These are phyloP conservation scores for Sphenodon punctatus DNA, from an alignment of 2,797 vertebrate genomes.

Conservation along the genomic window DNA sequence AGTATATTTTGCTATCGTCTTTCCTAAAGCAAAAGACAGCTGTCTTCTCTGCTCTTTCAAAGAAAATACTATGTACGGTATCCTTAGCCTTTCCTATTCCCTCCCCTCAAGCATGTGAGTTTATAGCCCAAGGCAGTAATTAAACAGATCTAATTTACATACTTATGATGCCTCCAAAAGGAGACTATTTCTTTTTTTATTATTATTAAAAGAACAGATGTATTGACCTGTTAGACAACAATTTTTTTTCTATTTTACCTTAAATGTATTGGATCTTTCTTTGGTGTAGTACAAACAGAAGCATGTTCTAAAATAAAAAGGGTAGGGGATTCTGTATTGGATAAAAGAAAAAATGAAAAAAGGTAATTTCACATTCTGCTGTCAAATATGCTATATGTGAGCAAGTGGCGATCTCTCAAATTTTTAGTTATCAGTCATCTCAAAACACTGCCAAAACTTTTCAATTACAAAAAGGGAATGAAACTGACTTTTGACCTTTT, in stretches of 20 bases:
- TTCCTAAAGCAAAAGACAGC: not conserved
- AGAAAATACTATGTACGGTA: not conserved
- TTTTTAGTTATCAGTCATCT: not conserved
- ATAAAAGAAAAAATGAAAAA: not conserved
- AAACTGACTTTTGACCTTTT: not conserved
- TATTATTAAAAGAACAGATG: constrained; percentile 37
- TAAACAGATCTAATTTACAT: constrained; percentile 57
- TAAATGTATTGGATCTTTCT: not conserved
- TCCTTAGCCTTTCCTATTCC: constrained; percentile 26
- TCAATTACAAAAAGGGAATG: too few species aligned
- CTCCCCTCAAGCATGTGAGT: constrained; percentile 11
- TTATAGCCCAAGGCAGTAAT: constrained; percentile 61
- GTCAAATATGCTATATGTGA: not conserved
- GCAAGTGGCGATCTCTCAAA: not conserved
- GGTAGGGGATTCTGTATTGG: not conserved
- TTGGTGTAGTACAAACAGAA: not conserved
- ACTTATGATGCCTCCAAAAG: constrained; percentile 59
- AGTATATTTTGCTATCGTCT: not conserved
- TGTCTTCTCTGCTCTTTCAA: not conserved
- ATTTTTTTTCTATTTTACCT: not conserved
- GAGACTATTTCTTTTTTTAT: constrained; percentile 17
- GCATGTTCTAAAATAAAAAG: not conserved
- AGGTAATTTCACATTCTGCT: not conserved
- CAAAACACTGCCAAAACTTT: too few species aligned
- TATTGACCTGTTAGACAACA: constrained; percentile 23